Evolutionary conservation across 2,797 vertebrate species (phyloP).

Genomic region (Meriones psammophilus): DNA sequence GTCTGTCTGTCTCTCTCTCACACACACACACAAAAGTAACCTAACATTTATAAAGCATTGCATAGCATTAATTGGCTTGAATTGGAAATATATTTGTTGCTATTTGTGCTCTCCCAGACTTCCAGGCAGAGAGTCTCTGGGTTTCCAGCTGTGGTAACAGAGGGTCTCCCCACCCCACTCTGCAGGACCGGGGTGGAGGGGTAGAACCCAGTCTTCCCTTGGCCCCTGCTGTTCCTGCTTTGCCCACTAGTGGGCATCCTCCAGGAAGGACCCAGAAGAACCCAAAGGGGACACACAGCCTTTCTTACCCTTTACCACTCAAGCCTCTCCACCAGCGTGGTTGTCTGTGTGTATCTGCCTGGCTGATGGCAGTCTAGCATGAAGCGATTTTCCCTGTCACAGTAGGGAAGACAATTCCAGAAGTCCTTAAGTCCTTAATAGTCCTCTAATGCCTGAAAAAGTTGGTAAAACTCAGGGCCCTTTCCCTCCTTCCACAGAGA

Average conservation of each 20-base stretch:
- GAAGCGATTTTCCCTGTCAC: neutral
- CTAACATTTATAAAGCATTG: neutral
- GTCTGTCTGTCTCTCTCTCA: neutral
- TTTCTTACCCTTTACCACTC: neutral
- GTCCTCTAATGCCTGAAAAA: neutral
- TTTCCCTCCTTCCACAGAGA: no score
- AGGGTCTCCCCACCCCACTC: fast-evolving
- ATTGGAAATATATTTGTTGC: slow-evolving; percentile 38
- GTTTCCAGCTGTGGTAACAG: neutral
- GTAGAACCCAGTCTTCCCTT: neutral
- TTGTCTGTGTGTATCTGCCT: neutral
- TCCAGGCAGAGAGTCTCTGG: neutral
- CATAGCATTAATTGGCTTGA: slow-evolving; percentile 27
- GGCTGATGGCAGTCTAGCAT: neutral
- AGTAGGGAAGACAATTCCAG: neutral
- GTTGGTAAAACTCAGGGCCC: neutral
- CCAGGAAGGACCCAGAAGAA: neutral
- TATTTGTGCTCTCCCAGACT: slow-evolving; percentile 39
- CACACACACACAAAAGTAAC: neutral
- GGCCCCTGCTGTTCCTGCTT: neutral
- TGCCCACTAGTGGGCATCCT: neutral
- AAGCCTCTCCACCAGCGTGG: neutral
- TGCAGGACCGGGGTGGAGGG: no score
- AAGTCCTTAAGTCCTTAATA: neutral
- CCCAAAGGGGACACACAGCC: neutral